A percentile compares a stretch with the other conserved stretches of the same genome.
Evolutionary conservation across 1,140 invertebrate species (phyloP).

Genomic region (Meloidogyne exigua): DNA sequence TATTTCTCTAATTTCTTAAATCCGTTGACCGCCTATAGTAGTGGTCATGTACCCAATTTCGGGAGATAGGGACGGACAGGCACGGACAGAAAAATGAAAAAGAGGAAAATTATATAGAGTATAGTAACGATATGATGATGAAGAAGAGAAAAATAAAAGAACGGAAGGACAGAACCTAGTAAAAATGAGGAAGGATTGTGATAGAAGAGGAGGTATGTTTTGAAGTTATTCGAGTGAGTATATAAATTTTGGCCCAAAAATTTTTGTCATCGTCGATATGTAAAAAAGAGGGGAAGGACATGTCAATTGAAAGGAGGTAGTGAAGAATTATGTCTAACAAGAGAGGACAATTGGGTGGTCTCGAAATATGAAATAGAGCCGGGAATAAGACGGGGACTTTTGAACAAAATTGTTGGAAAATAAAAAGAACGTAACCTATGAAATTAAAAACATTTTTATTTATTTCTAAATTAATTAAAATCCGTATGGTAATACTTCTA

Average conservation of each 20-base stretch:
- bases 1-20: neutral
- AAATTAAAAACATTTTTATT: too few species aligned
- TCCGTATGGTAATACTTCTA: too few species aligned
- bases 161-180: neutral
- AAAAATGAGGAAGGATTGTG: neutral
- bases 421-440: too few species aligned
- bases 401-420: too few species aligned
- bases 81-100: neutral
- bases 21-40: neutral
- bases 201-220: too few species aligned
- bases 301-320: neutral
- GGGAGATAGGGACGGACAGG: neutral
- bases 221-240: neutral
- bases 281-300: neutral
- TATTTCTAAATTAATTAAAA: too few species aligned
- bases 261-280: neutral
- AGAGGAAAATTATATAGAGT: neutral
- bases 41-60: neutral
- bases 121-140: neutral
- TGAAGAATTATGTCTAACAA: too few species aligned
- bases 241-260: neutral
- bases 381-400: neutral
- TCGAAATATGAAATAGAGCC: neutral
- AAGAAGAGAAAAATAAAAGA: neutral
- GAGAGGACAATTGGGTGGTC: neutral